A percentile compares a stretch with the other conserved stretches of the same genome.
These are phyloP conservation scores for Nothocercus julius DNA, from an alignment of 2,113 vertebrate genomes.

Conservation along the genomic window DNA sequence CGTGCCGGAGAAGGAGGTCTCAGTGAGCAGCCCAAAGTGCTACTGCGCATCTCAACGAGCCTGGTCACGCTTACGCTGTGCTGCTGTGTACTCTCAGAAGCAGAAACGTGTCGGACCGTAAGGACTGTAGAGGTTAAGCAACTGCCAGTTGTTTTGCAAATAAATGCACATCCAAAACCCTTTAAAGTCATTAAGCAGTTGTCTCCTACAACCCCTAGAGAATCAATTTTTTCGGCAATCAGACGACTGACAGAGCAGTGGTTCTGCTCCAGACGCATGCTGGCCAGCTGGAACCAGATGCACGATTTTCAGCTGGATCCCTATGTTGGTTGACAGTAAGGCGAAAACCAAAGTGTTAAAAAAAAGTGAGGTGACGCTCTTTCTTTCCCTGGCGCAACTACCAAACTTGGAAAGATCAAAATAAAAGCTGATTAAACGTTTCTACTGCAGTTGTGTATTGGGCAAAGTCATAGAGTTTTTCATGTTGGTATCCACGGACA, in stretches of 20 bases:
- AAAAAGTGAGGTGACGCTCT: background rate
- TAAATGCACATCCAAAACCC: background rate
- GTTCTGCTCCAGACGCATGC: background rate
- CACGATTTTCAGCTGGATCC: background rate
- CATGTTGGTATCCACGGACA: background rate
- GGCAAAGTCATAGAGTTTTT: background rate
- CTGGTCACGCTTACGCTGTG: background rate
- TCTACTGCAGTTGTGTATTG: background rate
- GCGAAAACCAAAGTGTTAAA: background rate
- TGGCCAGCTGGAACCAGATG: background rate
- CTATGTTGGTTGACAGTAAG: background rate
- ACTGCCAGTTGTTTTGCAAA: background rate
- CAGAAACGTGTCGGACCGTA: background rate
- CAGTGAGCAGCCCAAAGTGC: background rate
- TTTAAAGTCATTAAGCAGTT: background rate
- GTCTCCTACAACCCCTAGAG: background rate
- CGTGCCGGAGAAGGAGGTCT: background rate
- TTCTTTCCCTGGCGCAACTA: background rate
- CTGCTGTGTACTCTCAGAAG: background rate
- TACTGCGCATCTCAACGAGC: fast-evolving
- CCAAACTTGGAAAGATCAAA: background rate
- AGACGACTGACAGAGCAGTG: fast-evolving
- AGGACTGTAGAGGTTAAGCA: background rate
- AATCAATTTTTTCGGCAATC: background rate
- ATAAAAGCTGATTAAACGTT: constrained; percentile 28